These are phyloP conservation scores for Lordiphosa mommai DNA, from an alignment of 1,140 invertebrate species.

Conservation along the genomic window DNA sequence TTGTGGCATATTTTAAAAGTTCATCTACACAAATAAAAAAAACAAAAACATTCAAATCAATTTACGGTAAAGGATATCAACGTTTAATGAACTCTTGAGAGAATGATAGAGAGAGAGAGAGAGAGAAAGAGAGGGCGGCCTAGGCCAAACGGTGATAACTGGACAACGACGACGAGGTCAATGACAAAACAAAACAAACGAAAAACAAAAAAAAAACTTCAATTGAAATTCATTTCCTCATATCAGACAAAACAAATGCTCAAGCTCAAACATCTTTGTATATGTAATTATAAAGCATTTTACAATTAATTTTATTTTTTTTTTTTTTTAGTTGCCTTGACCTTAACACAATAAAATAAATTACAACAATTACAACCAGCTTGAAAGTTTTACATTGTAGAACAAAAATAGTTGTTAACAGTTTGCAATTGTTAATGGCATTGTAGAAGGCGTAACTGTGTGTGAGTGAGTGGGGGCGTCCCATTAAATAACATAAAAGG, in stretches of 20 bases:
- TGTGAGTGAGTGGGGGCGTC: no score
- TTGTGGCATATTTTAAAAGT: constrained; percentile 65
- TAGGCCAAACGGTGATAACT: constrained; percentile 20
- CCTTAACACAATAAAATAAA: constrained; percentile 78
- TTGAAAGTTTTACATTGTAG: neutral
- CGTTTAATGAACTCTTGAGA: constrained; percentile 48
- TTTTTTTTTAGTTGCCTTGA: constrained; percentile 48
- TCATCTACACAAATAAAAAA: constrained; percentile 46
- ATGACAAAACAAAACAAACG: constrained; percentile 25
- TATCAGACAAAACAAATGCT: constrained; percentile 32
- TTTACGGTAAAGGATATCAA: constrained; percentile 66
- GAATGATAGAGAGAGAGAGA: neutral
- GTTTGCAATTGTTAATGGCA: no score
- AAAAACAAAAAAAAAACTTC: no score
- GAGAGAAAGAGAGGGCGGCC: neutral
- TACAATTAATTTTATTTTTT: no score
- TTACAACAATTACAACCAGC: constrained; percentile 57
- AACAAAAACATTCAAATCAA: constrained; percentile 41
- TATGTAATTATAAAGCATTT: constrained; percentile 60
- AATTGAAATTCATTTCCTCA: constrained; percentile 69
- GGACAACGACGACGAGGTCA: constrained; percentile 52
- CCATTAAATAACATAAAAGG: constrained; percentile 10
- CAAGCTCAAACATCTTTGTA: constrained; percentile 22
- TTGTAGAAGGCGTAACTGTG: no score
- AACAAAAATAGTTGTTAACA: no score